These are phyloP conservation scores for Lycaena phlaeas DNA, from an alignment of 2,888 invertebrate genomes.

Conservation along the genomic window DNA sequence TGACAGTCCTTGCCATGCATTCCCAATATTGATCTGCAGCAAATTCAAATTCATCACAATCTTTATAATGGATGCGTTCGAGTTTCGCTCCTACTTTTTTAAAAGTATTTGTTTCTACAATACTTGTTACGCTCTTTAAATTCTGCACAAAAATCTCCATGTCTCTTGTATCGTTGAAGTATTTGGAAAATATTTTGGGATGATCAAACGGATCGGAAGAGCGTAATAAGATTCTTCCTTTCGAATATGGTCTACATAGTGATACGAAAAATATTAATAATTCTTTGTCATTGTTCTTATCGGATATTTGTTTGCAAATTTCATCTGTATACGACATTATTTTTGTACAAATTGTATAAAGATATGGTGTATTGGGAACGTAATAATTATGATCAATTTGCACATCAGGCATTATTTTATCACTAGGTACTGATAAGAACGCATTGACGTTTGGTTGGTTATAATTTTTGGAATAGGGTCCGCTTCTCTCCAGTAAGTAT, in stretches of 20 bases:
- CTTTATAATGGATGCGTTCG: slow-evolving; percentile 39
- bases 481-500: slow-evolving; percentile 49
- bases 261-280: slow-evolving; percentile 50
- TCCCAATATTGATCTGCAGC: slow-evolving; percentile 51
- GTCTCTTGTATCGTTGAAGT: slow-evolving; percentile 49
- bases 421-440: slow-evolving; percentile 43
- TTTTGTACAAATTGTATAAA: slow-evolving; percentile 40
- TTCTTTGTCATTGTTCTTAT: slow-evolving; percentile 48
- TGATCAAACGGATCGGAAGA: slow-evolving; percentile 38
- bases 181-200: slow-evolving; percentile 51
- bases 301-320: slow-evolving; percentile 46
- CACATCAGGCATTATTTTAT: slow-evolving; percentile 45
- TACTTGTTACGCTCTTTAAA: slow-evolving; percentile 42
- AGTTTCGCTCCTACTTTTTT: slow-evolving; percentile 40
- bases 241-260: slow-evolving; percentile 50
- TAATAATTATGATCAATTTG: slow-evolving; percentile 64
- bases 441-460: slow-evolving; percentile 60
- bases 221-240: slow-evolving; percentile 41
- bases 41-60: slow-evolving; percentile 43
- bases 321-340: slow-evolving; percentile 39
- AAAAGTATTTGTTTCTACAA: slow-evolving; percentile 43
- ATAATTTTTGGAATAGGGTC: slow-evolving; percentile 52
- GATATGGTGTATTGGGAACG: slow-evolving; percentile 44
- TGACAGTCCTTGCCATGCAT: slow-evolving; percentile 54
- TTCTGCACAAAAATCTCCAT: slow-evolving; percentile 42